phyloP scores from a whole-genome alignment of 1,140 invertebrate genomes.

The Macrosteles quadrilineatus region DNA sequence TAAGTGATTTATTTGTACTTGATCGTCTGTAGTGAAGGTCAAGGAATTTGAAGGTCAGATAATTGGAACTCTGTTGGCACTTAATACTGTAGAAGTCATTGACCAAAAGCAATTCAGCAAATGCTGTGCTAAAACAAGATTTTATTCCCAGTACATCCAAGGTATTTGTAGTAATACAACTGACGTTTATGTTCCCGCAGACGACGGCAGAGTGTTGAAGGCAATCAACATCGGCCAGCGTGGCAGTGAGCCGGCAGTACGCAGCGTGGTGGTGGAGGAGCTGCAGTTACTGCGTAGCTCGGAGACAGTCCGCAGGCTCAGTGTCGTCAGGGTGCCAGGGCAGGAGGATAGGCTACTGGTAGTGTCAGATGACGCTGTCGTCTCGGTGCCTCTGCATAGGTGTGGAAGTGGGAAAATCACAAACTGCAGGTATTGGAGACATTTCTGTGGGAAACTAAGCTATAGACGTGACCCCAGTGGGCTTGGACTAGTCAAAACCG shows the following conservation, averaged over 20 bases:
- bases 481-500: too few species aligned
- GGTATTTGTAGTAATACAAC: too few species aligned
- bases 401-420: slow-evolving; percentile 64
- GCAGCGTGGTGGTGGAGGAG: slow-evolving; percentile 81
- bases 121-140: too few species aligned
- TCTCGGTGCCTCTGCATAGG: slow-evolving; percentile 82
- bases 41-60: too few species aligned
- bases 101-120: too few species aligned
- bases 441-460: too few species aligned
- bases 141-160: too few species aligned
- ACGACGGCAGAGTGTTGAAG: slow-evolving; percentile 91
- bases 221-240: slow-evolving; percentile 74
- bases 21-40: too few species aligned
- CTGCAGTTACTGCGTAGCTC: slow-evolving; percentile 71
- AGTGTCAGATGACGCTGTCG: slow-evolving; percentile 83
- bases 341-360: slow-evolving; percentile 79
- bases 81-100: too few species aligned
- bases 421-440: slow-evolving; percentile 74
- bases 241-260: slow-evolving; percentile 49
- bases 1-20: too few species aligned
- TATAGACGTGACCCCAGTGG: too few species aligned
- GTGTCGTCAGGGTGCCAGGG: slow-evolving; percentile 57
- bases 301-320: slow-evolving; percentile 69
- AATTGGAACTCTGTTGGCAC: too few species aligned
- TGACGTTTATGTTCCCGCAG: slow-evolving; percentile 54